These are phyloP conservation scores for Lacerta bilineata DNA, from an alignment of 2,797 vertebrate species.

Conservation along the genomic window DNA sequence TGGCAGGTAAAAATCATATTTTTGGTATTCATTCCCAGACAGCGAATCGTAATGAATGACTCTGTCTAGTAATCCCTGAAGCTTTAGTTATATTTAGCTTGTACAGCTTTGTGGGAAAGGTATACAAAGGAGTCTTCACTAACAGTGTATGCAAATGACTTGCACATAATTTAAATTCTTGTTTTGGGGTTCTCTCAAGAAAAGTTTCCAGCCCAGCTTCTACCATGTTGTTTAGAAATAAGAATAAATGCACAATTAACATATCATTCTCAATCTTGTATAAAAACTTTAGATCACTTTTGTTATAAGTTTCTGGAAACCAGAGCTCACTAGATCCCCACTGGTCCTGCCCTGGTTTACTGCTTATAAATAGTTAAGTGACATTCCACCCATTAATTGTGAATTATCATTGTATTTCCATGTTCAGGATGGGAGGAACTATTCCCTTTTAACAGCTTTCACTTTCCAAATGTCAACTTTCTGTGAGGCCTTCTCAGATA, in stretches of 20 bases:
- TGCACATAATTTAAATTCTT: conserved; percentile 36
- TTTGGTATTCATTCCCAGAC: conserved; percentile 74
- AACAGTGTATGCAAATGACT: conserved; percentile 11
- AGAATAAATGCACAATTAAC: not conserved
- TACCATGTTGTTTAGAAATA: not conserved
- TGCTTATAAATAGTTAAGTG: conserved; percentile 1
- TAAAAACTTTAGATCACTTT: conserved; percentile 1
- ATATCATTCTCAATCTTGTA: not conserved
- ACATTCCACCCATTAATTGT: not conserved
- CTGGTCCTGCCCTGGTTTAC: not conserved
- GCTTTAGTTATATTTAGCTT: conserved; percentile 35
- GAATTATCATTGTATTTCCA: conserved; percentile 9
- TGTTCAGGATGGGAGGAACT: not conserved
- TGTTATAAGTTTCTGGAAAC: conserved; percentile 10
- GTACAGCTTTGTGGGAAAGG: not conserved
- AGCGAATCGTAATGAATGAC: conserved; percentile 64
- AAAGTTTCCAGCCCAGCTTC: conserved; percentile 1
- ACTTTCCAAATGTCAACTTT: conserved; percentile 20
- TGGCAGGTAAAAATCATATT: conserved; percentile 65
- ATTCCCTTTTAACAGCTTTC: not conserved
- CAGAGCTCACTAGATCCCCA: not conserved
- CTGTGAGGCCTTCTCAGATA: not conserved
- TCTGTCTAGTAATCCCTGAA: conserved; percentile 50
- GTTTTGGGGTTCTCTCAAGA: conserved; percentile 35
- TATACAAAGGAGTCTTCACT: conserved; percentile 13